Conservation (phyloP, 2,797 vertebrate genomes). For the Vultur gryphus region DNA sequence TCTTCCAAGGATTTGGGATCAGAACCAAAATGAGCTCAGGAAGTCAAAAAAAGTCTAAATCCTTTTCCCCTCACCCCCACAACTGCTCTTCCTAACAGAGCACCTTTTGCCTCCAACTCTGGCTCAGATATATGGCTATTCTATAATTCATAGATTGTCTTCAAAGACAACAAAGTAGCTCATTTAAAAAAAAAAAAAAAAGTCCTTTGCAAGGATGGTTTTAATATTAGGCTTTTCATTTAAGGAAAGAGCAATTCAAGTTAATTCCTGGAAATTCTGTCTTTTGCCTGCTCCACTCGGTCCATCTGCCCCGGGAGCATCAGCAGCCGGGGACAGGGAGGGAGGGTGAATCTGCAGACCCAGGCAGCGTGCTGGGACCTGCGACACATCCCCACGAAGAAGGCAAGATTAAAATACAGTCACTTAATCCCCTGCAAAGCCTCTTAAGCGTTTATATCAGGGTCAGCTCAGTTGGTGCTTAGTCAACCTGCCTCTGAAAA, state of each 20-base stretch:
- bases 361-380: background rate
- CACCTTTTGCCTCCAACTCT: background rate
- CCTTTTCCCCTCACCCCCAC: background rate
- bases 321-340: background rate
- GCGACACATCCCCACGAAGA: background rate
- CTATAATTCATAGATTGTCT: slow-evolving; percentile 17
- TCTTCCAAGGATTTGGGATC: slow-evolving; percentile 13
- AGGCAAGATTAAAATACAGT: slow-evolving; percentile 71
- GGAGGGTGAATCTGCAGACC: background rate
- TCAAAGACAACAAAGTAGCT: background rate
- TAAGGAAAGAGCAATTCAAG: slow-evolving; percentile 1
- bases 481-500: slow-evolving; percentile 59
- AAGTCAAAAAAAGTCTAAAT: background rate
- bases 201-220: background rate
- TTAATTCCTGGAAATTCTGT: slow-evolving; percentile 8
- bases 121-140: background rate
- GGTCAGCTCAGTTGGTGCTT: slow-evolving; percentile 65
- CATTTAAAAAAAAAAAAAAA: background rate
- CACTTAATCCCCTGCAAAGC: slow-evolving; percentile 74
- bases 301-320: background rate
- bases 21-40: background rate
- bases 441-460: slow-evolving; percentile 72
- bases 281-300: background rate
- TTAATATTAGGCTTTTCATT: slow-evolving; percentile 3
- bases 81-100: background rate